Percentiles rank a stretch among this genome's conserved stretches.
phyloP scores from a whole-genome alignment of 2,888 invertebrate genomes.

The Poecilus cupreus region DNA sequence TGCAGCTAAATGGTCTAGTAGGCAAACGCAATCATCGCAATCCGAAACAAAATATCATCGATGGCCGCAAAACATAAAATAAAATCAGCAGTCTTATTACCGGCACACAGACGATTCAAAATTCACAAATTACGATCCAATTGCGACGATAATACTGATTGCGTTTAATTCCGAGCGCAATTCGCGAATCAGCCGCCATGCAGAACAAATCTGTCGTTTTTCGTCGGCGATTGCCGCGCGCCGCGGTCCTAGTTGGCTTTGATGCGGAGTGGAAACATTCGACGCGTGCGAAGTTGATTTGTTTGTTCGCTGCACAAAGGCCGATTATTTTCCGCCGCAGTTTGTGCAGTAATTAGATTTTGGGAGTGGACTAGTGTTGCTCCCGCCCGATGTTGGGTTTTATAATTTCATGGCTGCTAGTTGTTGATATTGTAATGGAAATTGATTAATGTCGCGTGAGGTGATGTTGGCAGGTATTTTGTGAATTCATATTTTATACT shows the following conservation, averaged over 20 bases:
- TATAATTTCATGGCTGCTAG: too few relatives aligned
- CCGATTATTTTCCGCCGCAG: slow-evolving; percentile 17
- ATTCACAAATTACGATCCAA: slow-evolving; percentile 17
- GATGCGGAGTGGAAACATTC: not conserved
- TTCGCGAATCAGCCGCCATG: too few relatives aligned
- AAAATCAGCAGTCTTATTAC: not conserved
- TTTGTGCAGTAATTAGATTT: slow-evolving; percentile 24
- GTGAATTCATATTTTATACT: too few relatives aligned
- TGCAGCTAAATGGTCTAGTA: too few relatives aligned
- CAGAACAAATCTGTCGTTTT: not conserved
- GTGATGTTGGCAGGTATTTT: not conserved
- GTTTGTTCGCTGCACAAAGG: slow-evolving; percentile 9
- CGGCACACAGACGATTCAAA: not conserved
- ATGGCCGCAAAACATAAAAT: slow-evolving; percentile 1
- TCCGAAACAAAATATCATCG: not conserved
- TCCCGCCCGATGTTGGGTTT: not conserved
- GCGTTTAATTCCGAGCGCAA: slow-evolving; percentile 6
- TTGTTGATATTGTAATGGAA: not conserved
- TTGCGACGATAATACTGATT: not conserved
- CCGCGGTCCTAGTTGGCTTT: not conserved
- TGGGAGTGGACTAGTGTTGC: not conserved
- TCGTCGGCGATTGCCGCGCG: not conserved
- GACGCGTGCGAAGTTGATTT: slow-evolving; percentile 30
- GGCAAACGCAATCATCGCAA: not conserved
- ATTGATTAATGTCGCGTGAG: not conserved